Percentiles rank a stretch among this genome's conserved stretches.
These are phyloP conservation scores for Mormyrops boulengeri DNA, from an alignment of 2,797 vertebrate species.

Conservation along the genomic window DNA sequence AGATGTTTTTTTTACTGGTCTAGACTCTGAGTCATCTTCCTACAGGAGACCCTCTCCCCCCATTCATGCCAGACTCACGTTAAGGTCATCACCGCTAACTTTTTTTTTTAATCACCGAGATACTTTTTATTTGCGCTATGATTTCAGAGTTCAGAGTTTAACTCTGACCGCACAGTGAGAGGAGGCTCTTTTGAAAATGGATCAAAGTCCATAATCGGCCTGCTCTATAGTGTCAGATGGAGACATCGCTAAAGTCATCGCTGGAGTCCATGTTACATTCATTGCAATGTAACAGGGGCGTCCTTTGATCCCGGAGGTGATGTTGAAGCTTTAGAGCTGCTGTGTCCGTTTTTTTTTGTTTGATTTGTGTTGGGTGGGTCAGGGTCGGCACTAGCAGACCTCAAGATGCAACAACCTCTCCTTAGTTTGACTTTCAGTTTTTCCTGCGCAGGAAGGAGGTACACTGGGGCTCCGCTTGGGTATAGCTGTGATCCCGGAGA, in stretches of 20 bases:
- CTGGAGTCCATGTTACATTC: neutral
- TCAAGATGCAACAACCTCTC: neutral
- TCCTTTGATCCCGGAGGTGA: neutral
- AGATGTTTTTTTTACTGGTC: neutral
- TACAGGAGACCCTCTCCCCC: neutral
- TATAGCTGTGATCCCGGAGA: neutral
- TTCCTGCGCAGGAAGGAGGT: neutral
- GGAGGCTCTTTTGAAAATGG: neutral
- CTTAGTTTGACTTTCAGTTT: neutral
- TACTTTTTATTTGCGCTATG: neutral
- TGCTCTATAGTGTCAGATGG: neutral
- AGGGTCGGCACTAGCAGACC: neutral
- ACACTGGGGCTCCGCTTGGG: neutral
- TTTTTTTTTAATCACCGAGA: neutral
- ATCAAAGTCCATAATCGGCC: neutral
- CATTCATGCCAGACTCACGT: neutral
- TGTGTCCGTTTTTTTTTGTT: neutral
- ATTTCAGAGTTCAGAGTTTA: neutral
- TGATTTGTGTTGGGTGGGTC: neutral
- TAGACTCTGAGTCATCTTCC: neutral
- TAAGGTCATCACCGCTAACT: neutral
- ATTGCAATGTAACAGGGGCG: neutral
- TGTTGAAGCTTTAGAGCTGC: neutral
- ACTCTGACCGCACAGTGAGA: neutral
- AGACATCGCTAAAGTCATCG: neutral